These are phyloP conservation scores for Pelobates cultripes DNA, from an alignment of 2,797 vertebrate species.

Conservation along the genomic window DNA sequence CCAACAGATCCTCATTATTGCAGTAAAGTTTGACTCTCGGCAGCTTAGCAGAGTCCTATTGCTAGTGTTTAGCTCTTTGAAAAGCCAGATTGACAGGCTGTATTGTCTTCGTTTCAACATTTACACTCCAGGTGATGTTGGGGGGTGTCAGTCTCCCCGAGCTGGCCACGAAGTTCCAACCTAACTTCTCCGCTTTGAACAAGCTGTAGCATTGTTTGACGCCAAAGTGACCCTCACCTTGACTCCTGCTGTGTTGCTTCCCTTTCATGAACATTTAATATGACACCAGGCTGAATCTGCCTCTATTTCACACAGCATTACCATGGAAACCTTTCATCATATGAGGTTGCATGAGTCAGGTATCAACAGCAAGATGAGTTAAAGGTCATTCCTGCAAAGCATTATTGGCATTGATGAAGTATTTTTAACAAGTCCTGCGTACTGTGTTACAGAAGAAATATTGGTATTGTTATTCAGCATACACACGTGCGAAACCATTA, in stretches of 20 bases:
- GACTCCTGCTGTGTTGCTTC: conserved; percentile 45
- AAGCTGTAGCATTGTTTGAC: not conserved
- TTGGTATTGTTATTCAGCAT: conserved; percentile 4
- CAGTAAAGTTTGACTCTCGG: conserved; percentile 62
- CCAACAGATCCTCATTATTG: conserved; percentile 64
- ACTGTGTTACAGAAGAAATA: conserved; percentile 64
- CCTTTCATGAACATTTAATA: conserved; percentile 69
- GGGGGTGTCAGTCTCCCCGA: not conserved
- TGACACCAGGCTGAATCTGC: conserved; percentile 65
- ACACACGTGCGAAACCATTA: not conserved
- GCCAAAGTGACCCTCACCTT: conserved; percentile 29
- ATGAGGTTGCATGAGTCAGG: conserved; percentile 72
- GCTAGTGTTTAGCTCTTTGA: conserved; percentile 48
- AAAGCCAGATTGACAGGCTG: conserved; percentile 65
- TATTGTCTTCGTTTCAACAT: conserved; percentile 45
- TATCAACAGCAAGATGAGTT: conserved; percentile 67
- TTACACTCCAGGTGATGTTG: conserved; percentile 31
- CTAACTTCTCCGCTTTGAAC: not conserved
- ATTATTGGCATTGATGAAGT: conserved; percentile 67
- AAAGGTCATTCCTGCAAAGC: conserved; percentile 71
- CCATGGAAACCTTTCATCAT: conserved; percentile 76
- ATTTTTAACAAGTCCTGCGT: conserved; percentile 69
- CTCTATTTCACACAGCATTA: conserved; percentile 63
- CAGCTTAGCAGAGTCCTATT: conserved; percentile 53
- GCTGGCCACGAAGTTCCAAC: not conserved